Evolutionary conservation across 2,888 invertebrate species (phyloP).

Genomic region (Frankliniella fusca): DNA sequence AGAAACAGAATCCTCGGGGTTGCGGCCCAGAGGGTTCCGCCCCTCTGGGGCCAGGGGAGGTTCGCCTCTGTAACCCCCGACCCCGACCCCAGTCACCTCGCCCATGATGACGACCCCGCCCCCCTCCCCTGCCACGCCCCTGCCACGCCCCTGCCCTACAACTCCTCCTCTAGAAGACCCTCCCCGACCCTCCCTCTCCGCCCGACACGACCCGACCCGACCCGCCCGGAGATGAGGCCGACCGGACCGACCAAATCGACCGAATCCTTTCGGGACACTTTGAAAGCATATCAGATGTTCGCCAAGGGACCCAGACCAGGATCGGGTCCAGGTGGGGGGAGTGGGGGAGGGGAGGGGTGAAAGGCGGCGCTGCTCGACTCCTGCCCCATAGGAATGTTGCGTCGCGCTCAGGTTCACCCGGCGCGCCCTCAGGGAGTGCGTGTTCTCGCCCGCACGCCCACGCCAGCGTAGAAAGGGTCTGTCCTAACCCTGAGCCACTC

Average conservation of each 20-base stretch:
- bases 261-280: constrained; percentile 24
- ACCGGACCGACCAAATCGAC: neutral
- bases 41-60: too few species aligned
- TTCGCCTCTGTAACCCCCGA: too few species aligned
- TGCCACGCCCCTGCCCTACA: neutral
- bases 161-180: neutral
- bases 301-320: too few species aligned
- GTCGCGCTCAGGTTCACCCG: too few species aligned
- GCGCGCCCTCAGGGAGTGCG: too few species aligned
- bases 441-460: too few species aligned
- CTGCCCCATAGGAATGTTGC: neutral
- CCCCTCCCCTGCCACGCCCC: neutral
- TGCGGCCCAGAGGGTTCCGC: too few species aligned
- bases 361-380: neutral
- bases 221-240: neutral
- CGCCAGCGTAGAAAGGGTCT: too few species aligned
- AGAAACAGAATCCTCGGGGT: too few species aligned
- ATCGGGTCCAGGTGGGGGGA: neutral
- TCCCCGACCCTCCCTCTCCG: too few species aligned
- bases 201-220: neutral
- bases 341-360: neutral
- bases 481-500: too few species aligned
- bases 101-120: neutral
- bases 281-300: neutral
- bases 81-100: too few species aligned